Evolutionary conservation across 1,140 invertebrate species (phyloP), one percentile per base, ranked within the genome.

Genomic region (Penaeus vannamei): DNA sequence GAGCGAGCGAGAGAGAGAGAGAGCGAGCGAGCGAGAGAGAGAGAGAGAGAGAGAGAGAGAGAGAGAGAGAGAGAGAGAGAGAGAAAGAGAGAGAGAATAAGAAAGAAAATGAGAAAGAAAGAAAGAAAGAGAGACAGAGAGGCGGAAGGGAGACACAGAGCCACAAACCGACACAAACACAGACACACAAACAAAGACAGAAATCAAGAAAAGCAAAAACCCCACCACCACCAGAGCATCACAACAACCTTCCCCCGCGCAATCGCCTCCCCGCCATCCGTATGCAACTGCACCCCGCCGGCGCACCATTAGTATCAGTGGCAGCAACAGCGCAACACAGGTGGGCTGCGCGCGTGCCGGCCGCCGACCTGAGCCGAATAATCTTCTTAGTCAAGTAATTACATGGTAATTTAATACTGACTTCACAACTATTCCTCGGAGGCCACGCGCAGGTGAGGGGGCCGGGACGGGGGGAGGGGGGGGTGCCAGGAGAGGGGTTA

Each of bases 381-480:
- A 88, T 88, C 87, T 66, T 76, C 87, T 88, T 88, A 88, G 81
- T 83, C 87, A 88, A 76, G 87, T 88, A 88, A 88, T 88, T 88
- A 88, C 80, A 88, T 88, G 87, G 87, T 88, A 88, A 88, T 88
- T 88, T 88, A 88, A 88, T 88, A 88, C 87, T 84, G 87, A 88
- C 87, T 88, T 88, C 87, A 88, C 87, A 88, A 88, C 87, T 88
- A 88, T 88, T 84, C 87, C 87, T 86, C 85, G 22, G 81, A 77
- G 69, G 66, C 20, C 36, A 76, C 36, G 53, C 46, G 53, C 26
- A 60, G 69, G 62, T 62, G 79, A 77, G 62, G 87, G 53, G 36
- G 81, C 23, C 42, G 36, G 42, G 80, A 59, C 12, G 46, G 59
- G 53, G 36, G 53, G 60, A 14, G 32, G 76, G 76, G 22, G 77